These are phyloP conservation scores for Eptatretus atami DNA, from an alignment of 2,797 vertebrate species.

Conservation along the genomic window DNA sequence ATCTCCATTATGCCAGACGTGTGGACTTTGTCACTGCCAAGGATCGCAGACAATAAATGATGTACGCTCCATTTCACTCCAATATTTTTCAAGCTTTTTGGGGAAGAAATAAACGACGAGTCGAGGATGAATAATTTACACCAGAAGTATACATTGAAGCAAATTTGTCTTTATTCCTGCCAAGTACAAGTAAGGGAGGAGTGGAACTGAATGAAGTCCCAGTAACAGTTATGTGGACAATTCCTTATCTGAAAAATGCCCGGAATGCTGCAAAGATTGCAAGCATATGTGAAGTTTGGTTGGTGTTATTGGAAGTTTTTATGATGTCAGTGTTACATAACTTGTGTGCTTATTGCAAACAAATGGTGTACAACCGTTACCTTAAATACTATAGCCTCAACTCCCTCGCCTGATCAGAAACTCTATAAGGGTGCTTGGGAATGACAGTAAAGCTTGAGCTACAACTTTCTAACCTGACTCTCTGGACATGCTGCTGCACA, in stretches of 20 bases:
- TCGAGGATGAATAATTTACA: background rate
- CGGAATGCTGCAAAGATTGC: conserved; percentile 52
- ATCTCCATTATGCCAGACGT: conserved; percentile 43
- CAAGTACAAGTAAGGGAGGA: conserved; percentile 58
- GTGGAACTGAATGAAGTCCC: conserved; percentile 57
- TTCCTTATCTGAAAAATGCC: conserved; percentile 33
- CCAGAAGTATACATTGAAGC: background rate
- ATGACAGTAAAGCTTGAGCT: conserved; percentile 55
- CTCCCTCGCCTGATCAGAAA: conserved; percentile 17
- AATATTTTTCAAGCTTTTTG: background rate
- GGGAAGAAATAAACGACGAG: background rate
- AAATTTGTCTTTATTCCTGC: background rate
- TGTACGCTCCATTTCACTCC: conserved; percentile 19
- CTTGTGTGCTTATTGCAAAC: background rate
- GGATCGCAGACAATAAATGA: conserved; percentile 60
- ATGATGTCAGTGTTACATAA: background rate
- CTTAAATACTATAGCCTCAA: no score
- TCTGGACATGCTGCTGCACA: conserved; percentile 54
- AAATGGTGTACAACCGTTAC: no score
- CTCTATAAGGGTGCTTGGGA: conserved; percentile 73
- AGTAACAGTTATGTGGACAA: conserved; percentile 44
- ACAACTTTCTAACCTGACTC: conserved; percentile 58
- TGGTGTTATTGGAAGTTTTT: background rate
- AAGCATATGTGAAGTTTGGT: conserved; percentile 34
- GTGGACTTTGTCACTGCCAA: conserved; percentile 51